phyloP scores from a whole-genome alignment of 2,888 invertebrate genomes.

The Sesamia inferens region DNA sequence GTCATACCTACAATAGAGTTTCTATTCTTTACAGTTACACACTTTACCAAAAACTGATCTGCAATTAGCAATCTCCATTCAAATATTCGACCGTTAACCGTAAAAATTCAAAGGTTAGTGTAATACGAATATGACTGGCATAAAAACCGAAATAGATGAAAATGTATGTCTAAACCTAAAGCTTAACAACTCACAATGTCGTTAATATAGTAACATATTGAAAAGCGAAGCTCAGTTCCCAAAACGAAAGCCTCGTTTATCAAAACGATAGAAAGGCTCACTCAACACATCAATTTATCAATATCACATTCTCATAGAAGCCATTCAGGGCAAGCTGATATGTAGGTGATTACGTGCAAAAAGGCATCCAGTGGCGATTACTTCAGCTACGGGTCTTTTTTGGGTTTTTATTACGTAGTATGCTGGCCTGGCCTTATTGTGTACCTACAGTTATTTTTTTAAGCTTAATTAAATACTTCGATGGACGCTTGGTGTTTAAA shows the following conservation, averaged over 20 bases:
- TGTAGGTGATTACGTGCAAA: conserved; percentile 20
- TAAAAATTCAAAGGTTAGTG: background rate
- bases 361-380: conserved; percentile 7
- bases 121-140: background rate
- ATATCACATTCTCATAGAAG: conserved; percentile 58
- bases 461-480: background rate
- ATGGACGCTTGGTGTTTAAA: background rate
- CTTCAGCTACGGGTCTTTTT: background rate
- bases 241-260: conserved; percentile 63
- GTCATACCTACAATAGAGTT: too few species aligned
- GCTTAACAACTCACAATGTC: conserved; percentile 19
- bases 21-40: background rate
- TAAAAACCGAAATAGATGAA: conserved; percentile 30
- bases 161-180: conserved; percentile 9
- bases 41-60: background rate
- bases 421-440: too few species aligned
- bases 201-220: conserved; percentile 54
- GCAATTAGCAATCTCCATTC: too few species aligned
- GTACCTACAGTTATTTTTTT: background rate
- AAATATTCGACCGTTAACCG: too few species aligned
- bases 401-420: background rate
- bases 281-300: conserved; percentile 68
- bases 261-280: conserved; percentile 64
- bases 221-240: conserved; percentile 51
- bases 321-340: conserved; percentile 40